phyloP scores from a whole-genome alignment of 2,797 vertebrate species.

The Cossypha heuglini region DNA sequence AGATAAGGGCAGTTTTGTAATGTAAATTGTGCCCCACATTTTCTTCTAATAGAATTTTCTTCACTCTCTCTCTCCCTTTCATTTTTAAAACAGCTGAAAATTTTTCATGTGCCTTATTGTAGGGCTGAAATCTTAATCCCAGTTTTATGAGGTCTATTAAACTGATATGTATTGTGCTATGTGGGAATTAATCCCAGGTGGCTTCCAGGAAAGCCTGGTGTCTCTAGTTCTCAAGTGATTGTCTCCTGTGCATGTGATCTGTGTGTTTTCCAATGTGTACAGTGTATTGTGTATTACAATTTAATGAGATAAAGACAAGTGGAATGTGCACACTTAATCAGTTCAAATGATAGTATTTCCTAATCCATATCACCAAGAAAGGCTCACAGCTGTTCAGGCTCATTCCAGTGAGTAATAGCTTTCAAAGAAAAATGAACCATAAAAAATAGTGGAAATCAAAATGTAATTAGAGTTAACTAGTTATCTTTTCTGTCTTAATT shows the following conservation, averaged over 20 bases:
- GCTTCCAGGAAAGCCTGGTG: background rate
- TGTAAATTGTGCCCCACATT: background rate
- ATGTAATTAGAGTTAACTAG: background rate
- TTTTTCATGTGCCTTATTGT: background rate
- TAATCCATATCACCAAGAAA: background rate
- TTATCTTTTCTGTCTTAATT: constrained; percentile 2
- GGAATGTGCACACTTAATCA: background rate
- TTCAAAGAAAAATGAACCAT: constrained; percentile 29
- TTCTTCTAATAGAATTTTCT: background rate
- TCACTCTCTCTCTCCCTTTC: background rate
- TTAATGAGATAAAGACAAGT: constrained; percentile 5
- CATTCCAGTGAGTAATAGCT: background rate
- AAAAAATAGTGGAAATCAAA: constrained; percentile 15
- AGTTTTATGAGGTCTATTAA: constrained; percentile 44
- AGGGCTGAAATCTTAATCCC: constrained; percentile 31
- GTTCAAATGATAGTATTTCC: background rate
- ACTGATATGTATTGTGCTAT: background rate
- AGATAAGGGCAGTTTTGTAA: background rate
- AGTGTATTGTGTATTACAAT: background rate
- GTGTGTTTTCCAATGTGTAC: background rate
- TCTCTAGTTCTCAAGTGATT: background rate
- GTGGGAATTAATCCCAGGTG: constrained; percentile 32
- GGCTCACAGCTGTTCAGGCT: constrained; percentile 13
- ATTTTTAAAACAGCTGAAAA: constrained; percentile 7
- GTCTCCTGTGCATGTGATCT: background rate